phyloP scores from a whole-genome alignment of 2,113 vertebrate genomes.

The Clarias batrachus region DNA sequence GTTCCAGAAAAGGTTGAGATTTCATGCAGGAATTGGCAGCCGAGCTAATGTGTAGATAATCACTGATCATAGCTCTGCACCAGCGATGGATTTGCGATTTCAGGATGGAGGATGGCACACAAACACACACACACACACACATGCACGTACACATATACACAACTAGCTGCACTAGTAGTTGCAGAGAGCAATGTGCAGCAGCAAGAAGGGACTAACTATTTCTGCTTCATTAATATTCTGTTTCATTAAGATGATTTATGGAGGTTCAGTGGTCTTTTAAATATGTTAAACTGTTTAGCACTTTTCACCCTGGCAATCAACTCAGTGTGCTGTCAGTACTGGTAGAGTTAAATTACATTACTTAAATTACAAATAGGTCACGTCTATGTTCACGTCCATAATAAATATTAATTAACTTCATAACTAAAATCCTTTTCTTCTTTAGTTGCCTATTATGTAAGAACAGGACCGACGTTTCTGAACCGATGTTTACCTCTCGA shows the following conservation, averaged over 20 bases:
- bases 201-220: not conserved
- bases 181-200: not conserved
- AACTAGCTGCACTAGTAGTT: not conserved
- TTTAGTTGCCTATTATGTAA: not conserved
- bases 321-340: not conserved
- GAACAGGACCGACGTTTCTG: no score
- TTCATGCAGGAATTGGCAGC: slow-evolving; percentile 15
- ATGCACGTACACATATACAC: not conserved
- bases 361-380: not conserved
- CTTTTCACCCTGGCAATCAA: slow-evolving; percentile 10
- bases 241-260: not conserved
- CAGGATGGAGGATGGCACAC: not conserved
- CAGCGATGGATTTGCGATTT: not conserved
- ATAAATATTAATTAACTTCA: not conserved
- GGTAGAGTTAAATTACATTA: not conserved
- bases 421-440: not conserved
- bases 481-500: not conserved
- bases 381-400: not conserved
- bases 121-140: not conserved
- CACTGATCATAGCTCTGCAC: slow-evolving; percentile 1
- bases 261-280: not conserved
- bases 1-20: slow-evolving; percentile 5
- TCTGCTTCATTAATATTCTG: not conserved
- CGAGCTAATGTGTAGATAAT: slow-evolving; percentile 1
- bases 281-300: not conserved